Conservation (phyloP, 2,797 vertebrate genomes). For the Sebastes trivittatus region DNA sequence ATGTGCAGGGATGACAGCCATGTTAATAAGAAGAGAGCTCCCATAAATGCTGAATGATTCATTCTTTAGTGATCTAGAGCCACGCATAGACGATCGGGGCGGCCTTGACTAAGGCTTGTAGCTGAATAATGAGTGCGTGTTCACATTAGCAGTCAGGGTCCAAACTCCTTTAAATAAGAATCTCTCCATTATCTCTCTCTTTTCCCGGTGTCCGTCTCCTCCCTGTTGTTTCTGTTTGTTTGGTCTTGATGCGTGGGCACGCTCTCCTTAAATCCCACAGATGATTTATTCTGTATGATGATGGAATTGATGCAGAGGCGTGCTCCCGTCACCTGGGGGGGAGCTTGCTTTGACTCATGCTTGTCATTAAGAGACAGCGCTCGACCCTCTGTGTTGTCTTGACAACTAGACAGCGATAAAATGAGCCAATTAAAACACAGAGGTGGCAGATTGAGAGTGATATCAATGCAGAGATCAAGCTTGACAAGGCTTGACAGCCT, state of each 20-base stretch:
- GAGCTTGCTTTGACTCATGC: conserved; percentile 63
- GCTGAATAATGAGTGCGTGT: conserved; percentile 22
- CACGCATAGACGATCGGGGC: conserved; percentile 16
- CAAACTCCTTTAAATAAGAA: conserved; percentile 5
- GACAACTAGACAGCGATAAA: conserved; percentile 61
- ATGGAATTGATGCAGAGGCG: conserved; percentile 59
- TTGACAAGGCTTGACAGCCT: conserved; percentile 45
- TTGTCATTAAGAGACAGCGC: conserved; percentile 59
- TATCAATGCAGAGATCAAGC: conserved; percentile 43
- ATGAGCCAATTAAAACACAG: conserved; percentile 65
- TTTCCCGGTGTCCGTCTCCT: conserved; percentile 9
- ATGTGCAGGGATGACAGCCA: conserved; percentile 17
- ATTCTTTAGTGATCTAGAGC: conserved; percentile 13
- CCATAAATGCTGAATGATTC: conserved; percentile 43
- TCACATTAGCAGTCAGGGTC: conserved; percentile 14
- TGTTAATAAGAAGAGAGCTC: conserved; percentile 35
- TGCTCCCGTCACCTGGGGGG: conserved; percentile 52
- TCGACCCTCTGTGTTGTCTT: conserved; percentile 65
- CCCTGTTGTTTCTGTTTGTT: conserved; percentile 29
- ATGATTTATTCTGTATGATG: conserved; percentile 64
- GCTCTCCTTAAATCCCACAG: conserved; percentile 39
- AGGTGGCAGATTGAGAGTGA: conserved; percentile 54
- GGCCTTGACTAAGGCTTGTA: conserved; percentile 19
- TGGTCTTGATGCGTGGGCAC: conserved; percentile 37
- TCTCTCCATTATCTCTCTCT: background rate